Evolutionary conservation across 2,888 invertebrate genomes (phyloP), one percentile per base, ranked within the genome.

Genomic region (Tenthredo mesomela): DNA sequence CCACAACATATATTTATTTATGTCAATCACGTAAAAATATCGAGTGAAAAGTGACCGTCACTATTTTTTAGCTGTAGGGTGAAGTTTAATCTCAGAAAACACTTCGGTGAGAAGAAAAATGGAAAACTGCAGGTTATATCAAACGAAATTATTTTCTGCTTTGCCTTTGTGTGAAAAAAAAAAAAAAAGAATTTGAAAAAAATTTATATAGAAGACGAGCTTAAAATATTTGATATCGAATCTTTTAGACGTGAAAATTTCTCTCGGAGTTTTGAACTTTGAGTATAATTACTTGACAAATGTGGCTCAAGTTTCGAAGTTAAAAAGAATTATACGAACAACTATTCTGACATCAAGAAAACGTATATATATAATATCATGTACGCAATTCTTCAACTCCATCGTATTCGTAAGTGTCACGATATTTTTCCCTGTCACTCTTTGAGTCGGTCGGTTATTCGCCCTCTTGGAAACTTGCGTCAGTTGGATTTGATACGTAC

Each of bases 401-500:
- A 29, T 50, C 47, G 54, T 47, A 73, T 73, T 54, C 54, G 37
- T 80, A 61, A 80, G 40, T 80, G 61, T 80, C 61, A 25, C 37
- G 58, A 80, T 58, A 80, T 80, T 80, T 80, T 61, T 40, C 0
- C 58, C 4, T 40, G 80, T 77, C 77, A 77, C 77, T 77, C 25
- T 77, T 77, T 54, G 77, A 77, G 29, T 33, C 67, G 15, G 67
- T 6, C 67, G 67, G 21, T 67, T 67, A 18, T 67, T 15, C 33
- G 67, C 18, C 33, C 67, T 67, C 12, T 67, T 18, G 6, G 73
- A 40, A 40, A 71, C 40, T 73, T 43, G 43, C 43, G 43, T 77
- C 77, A 54, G 77, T 77, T 77, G 54, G 6, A 77, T 77, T 50
- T 77, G 77, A 77, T 50, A 54, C 54, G 77, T 54, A 77, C n/a